Evolutionary conservation across 2,888 invertebrate genomes (phyloP).

Genomic region (Parascotia fuliginaria): DNA sequence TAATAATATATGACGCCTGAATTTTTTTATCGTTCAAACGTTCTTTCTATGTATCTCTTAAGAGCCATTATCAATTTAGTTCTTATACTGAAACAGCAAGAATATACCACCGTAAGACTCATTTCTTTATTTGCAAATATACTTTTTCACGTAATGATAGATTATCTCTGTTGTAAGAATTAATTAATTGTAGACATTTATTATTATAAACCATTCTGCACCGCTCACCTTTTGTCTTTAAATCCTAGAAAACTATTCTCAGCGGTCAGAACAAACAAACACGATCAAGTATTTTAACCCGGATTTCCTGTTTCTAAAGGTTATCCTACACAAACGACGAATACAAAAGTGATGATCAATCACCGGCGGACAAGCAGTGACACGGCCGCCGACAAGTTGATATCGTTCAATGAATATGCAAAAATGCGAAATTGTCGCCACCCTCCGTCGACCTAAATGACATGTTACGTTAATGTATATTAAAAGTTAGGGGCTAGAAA

Average conservation of each 20-base stretch:
- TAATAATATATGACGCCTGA: too few relatives aligned
- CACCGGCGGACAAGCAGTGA: slow-evolving; percentile 28
- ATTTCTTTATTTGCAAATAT: too few relatives aligned
- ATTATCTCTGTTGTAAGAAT: too few relatives aligned
- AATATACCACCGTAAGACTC: too few relatives aligned
- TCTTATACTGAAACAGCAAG: too few relatives aligned
- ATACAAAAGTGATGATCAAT: slow-evolving; percentile 34
- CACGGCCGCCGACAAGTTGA: slow-evolving; percentile 20
- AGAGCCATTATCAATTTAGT: too few relatives aligned
- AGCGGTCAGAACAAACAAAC: background rate
- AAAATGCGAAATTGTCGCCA: slow-evolving; percentile 34
- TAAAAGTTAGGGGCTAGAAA: background rate
- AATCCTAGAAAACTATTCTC: too few relatives aligned
- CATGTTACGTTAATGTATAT: slow-evolving; percentile 17
- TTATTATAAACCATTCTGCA: background rate
- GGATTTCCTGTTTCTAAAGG: slow-evolving; percentile 2
- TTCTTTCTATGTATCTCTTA: too few relatives aligned
- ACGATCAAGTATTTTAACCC: background rate
- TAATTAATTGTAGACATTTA: background rate
- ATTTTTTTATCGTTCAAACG: too few relatives aligned
- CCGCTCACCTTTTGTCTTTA: background rate
- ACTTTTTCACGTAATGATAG: too few relatives aligned
- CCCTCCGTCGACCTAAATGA: slow-evolving; percentile 16
- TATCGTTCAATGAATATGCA: slow-evolving; percentile 46
- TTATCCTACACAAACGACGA: slow-evolving; percentile 16